Evolutionary conservation across 2,797 vertebrate genomes (phyloP).

Genomic region (Sebastes hopkinsi): DNA sequence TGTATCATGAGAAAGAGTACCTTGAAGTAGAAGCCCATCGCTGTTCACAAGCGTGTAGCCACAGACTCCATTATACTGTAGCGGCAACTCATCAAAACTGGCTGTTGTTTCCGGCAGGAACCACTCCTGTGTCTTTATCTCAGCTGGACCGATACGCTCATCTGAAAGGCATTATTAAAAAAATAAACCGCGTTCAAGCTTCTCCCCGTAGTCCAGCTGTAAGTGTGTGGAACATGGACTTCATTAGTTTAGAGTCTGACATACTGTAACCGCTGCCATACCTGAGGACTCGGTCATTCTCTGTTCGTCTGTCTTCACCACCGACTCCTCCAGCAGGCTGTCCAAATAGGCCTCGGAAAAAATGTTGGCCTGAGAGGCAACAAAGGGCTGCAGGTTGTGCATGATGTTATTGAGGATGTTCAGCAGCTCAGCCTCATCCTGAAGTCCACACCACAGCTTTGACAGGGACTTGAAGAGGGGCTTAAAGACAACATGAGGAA

Average conservation of each 20-base stretch:
- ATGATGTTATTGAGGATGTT: conserved; percentile 80
- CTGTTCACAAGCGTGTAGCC: conserved; percentile 84
- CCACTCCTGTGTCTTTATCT: conserved; percentile 87
- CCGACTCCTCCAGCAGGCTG: conserved; percentile 76
- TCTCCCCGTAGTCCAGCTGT: neutral
- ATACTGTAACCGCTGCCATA: conserved; percentile 39
- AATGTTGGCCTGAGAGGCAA: conserved; percentile 76
- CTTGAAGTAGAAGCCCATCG: conserved; percentile 90
- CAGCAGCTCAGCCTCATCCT: conserved; percentile 87
- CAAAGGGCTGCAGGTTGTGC: conserved; percentile 83
- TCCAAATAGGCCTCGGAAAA: conserved; percentile 80
- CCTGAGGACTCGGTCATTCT: conserved; percentile 84
- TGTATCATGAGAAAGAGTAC: conserved; percentile 66
- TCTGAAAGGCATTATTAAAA: conserved; percentile 66
- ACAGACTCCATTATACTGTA: conserved; percentile 91
- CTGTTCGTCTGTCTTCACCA: conserved; percentile 85
- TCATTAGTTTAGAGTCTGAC: neutral
- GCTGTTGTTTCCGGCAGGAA: conserved; percentile 85
- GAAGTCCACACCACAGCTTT: conserved; percentile 86
- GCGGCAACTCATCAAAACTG: conserved; percentile 78
- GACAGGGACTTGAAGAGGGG: conserved; percentile 88
- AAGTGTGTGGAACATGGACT: neutral
- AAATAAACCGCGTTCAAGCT: neutral
- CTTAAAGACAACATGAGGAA: conserved; percentile 64
- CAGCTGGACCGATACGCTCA: conserved; percentile 72